Evolutionary conservation across 2,797 vertebrate genomes (phyloP).

Genomic region (Peromyscus aztecus): DNA sequence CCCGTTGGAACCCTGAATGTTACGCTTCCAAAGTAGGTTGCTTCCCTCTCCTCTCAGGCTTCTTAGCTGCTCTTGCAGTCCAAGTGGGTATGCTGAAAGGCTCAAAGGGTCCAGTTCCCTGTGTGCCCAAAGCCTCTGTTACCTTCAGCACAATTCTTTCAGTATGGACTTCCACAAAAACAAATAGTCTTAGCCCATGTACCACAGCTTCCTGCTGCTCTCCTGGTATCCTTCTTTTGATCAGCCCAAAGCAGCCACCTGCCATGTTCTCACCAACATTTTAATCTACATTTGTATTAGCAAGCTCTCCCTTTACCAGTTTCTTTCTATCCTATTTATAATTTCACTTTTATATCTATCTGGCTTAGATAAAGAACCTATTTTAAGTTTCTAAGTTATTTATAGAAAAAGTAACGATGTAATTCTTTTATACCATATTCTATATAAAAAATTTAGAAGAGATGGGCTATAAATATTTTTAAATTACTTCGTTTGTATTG

Average conservation of each 20-base stretch:
- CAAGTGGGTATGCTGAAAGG: background rate
- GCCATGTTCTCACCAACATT: background rate
- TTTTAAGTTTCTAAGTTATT: conserved; percentile 51
- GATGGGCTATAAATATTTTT: background rate
- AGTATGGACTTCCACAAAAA: background rate
- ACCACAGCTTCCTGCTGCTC: background rate
- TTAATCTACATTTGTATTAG: background rate
- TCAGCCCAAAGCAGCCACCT: background rate
- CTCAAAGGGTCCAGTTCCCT: background rate
- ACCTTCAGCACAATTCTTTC: background rate
- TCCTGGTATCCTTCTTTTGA: background rate
- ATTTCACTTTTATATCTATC: conserved; percentile 27
- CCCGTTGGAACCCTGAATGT: conserved; percentile 97
- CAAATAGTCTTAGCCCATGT: background rate
- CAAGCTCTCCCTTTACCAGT: background rate
- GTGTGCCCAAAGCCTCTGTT: background rate
- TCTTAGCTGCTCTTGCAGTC: conserved; percentile 54
- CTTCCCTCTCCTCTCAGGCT: conserved; percentile 13
- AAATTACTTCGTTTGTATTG: conserved; percentile 48
- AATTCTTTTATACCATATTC: background rate
- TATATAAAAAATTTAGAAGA: background rate
- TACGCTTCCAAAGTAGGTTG: conserved; percentile 95
- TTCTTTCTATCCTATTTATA: conserved; percentile 24
- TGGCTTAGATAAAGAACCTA: background rate
- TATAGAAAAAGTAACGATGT: background rate